Conservation (phyloP, 53 echinoderm and acorn worm species). For the Henricia sp. region DNA sequence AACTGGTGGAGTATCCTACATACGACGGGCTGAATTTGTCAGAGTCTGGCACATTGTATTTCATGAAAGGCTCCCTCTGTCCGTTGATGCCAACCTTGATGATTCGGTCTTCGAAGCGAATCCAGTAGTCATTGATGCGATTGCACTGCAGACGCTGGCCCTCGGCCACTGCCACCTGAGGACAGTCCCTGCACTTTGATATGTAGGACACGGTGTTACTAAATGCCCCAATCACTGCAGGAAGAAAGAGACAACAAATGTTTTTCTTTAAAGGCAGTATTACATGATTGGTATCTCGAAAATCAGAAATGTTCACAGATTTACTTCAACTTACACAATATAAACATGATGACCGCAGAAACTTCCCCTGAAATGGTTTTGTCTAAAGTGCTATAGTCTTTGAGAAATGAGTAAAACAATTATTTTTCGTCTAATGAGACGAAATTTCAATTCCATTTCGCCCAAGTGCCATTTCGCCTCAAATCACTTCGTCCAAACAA, state of each 20-base stretch:
- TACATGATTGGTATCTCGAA: too few species aligned
- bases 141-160: slow-evolving; percentile 4
- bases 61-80: not conserved
- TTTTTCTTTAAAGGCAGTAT: not conserved
- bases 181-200: slow-evolving; percentile 16
- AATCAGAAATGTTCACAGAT: too few species aligned
- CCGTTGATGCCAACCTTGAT: slow-evolving; percentile 25
- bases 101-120: slow-evolving; percentile 6
- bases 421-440: too few species aligned
- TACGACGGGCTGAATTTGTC: slow-evolving; percentile 3
- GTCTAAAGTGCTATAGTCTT: too few species aligned
- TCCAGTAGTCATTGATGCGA: slow-evolving; percentile 27
- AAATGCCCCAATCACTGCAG: not conserved
- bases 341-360: too few species aligned
- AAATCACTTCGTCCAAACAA: too few species aligned
- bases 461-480: too few species aligned
- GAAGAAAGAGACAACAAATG: not conserved
- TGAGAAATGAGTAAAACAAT: too few species aligned
- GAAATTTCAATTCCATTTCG: too few species aligned
- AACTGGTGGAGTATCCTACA: slow-evolving; percentile 32
- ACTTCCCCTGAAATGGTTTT: too few species aligned
- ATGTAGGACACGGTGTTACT: slow-evolving; percentile 12
- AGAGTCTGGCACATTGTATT: slow-evolving; percentile 1
- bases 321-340: too few species aligned
- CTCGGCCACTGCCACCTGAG: not conserved